phyloP scores from a whole-genome alignment of 2,888 invertebrate species.

The Rhamphomyia laevipes region DNA sequence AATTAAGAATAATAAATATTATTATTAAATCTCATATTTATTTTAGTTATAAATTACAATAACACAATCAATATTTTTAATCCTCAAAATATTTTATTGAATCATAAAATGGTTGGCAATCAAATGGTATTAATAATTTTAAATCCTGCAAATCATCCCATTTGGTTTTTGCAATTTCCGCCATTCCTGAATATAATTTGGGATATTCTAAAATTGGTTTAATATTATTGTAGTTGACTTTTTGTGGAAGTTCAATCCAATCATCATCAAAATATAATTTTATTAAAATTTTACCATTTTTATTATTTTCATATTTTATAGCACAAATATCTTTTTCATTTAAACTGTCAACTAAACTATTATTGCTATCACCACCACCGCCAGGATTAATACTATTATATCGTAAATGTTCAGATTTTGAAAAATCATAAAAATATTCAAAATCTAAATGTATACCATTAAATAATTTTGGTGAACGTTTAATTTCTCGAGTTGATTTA shows the following conservation, averaged over 20 bases:
- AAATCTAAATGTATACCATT: neutral
- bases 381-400: neutral
- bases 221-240: neutral
- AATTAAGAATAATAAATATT: too few species aligned
- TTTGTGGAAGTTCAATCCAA: neutral
- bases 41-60: neutral
- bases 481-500: neutral
- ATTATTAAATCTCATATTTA: too few species aligned
- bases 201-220: neutral
- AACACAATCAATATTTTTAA: neutral
- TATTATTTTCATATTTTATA: neutral
- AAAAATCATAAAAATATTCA: neutral
- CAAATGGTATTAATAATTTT: neutral
- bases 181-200: neutral
- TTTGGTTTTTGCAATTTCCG: neutral
- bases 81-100: neutral
- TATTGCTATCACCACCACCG: neutral
- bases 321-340: neutral
- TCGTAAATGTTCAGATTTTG: neutral
- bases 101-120: slow-evolving; percentile 1
- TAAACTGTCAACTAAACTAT: neutral
- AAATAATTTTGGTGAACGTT: neutral
- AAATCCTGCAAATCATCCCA: slow-evolving; percentile 1
- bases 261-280: neutral
- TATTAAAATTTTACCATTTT: neutral